Evolutionary conservation across 2,113 vertebrate species (phyloP).

Genomic region (Tachysurus fulvidraco): DNA sequence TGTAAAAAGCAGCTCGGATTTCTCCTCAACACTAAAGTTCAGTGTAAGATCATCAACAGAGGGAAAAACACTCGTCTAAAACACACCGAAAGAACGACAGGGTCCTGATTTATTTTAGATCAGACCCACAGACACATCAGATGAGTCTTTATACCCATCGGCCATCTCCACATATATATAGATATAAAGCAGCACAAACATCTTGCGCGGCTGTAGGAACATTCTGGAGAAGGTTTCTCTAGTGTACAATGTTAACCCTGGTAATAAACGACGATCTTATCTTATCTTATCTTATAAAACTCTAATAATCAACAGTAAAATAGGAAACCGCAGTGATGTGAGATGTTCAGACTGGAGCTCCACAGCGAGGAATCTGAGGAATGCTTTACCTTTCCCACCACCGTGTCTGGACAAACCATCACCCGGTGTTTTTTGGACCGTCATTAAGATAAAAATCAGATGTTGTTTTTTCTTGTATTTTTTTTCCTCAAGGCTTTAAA

Average conservation of each 20-base stretch:
- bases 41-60: no score
- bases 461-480: slow-evolving; percentile 1
- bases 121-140: no score
- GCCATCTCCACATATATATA: not conserved
- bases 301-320: not conserved
- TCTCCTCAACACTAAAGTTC: no score
- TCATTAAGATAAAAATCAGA: slow-evolving; percentile 51
- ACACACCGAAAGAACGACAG: no score
- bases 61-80: no score
- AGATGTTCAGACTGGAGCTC: slow-evolving; percentile 28
- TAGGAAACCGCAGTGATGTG: no score
- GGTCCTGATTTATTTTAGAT: no score
- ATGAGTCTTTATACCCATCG: no score
- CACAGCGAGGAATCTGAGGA: slow-evolving; percentile 43
- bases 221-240: not conserved
- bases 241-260: not conserved
- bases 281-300: not conserved
- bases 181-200: not conserved
- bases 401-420: slow-evolving; percentile 35
- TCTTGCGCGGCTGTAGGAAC: not conserved
- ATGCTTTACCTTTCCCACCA: slow-evolving; percentile 44
- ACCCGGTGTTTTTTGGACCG: slow-evolving; percentile 12
- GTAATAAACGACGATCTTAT: not conserved
- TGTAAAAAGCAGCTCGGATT: no score
- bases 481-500: slow-evolving; percentile 18